Conservation (phyloP, 2,797 vertebrate species). For the Pseudochromis fuscus region DNA sequence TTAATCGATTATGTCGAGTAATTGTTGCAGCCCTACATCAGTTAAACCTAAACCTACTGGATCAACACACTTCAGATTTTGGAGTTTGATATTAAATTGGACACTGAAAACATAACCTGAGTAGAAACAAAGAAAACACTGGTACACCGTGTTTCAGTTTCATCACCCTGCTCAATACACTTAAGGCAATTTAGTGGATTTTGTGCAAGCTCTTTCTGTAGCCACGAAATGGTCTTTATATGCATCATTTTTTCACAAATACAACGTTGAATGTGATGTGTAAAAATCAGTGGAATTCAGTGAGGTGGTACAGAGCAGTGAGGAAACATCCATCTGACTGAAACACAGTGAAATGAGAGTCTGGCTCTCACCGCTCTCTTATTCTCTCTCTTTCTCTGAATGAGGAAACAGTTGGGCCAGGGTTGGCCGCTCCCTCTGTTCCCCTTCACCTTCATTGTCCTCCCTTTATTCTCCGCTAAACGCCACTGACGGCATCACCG, state of each 20-base stretch:
- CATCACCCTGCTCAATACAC: background rate
- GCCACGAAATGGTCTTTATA: background rate
- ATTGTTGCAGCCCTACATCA: too few species aligned
- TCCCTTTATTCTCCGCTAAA: slow-evolving; percentile 56
- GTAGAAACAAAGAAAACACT: too few species aligned
- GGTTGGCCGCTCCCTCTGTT: slow-evolving; percentile 53
- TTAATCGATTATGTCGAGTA: too few species aligned
- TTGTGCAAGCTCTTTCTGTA: background rate
- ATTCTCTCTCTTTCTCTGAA: slow-evolving; percentile 18
- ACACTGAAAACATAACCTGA: background rate
- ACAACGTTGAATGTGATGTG: background rate
- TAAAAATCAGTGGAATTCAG: background rate
- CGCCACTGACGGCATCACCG: slow-evolving; percentile 39
- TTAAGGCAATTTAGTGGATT: background rate
- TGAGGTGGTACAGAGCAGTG: background rate
- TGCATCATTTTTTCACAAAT: background rate
- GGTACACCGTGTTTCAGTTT: too few species aligned
- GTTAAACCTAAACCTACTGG: too few species aligned
- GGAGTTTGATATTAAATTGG: too few species aligned
- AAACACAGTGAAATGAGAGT: slow-evolving; percentile 32
- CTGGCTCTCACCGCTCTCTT: background rate
- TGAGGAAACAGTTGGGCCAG: slow-evolving; percentile 17
- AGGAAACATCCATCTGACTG: slow-evolving; percentile 1
- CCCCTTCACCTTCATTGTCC: slow-evolving; percentile 51
- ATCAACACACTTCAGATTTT: too few species aligned